These are phyloP conservation scores for Thaumatotibia leucotreta DNA, from an alignment of 1,140 invertebrate genomes.

Conservation along the genomic window DNA sequence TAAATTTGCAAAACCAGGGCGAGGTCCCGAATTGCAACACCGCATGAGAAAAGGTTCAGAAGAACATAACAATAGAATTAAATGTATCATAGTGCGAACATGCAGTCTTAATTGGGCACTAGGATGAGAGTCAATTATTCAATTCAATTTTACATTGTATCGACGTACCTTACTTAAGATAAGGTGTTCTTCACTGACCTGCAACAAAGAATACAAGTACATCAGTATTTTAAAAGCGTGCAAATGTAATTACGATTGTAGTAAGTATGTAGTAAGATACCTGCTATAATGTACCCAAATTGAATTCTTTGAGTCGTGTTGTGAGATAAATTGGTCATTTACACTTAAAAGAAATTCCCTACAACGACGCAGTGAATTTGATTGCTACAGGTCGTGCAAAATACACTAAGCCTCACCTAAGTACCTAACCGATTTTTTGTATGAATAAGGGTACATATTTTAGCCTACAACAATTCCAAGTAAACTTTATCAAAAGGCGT, in stretches of 20 bases:
- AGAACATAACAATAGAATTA: constrained; percentile 33
- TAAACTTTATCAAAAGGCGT: background rate
- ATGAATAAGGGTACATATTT: background rate
- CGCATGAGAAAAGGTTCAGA: constrained; percentile 41
- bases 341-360: no score
- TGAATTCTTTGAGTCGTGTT: no score
- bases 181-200: constrained; percentile 6
- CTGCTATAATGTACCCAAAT: no score
- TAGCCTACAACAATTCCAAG: background rate
- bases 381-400: no score
- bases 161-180: background rate
- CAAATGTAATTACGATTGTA: no score
- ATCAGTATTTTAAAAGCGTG: no score
- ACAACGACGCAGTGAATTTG: no score
- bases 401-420: background rate
- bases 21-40: constrained; percentile 54
- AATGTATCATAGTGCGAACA: constrained; percentile 18
- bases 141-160: constrained; percentile 4
- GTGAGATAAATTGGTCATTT: no score
- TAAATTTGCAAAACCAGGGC: constrained; percentile 54
- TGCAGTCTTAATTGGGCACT: background rate
- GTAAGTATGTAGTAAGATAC: no score
- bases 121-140: constrained; percentile 7
- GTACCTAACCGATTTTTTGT: background rate
- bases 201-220: background rate